Evolutionary conservation across 2,797 vertebrate species (phyloP), one percentile per base, ranked within the genome.

Genomic region (Centroberyx gerrardi): DNA sequence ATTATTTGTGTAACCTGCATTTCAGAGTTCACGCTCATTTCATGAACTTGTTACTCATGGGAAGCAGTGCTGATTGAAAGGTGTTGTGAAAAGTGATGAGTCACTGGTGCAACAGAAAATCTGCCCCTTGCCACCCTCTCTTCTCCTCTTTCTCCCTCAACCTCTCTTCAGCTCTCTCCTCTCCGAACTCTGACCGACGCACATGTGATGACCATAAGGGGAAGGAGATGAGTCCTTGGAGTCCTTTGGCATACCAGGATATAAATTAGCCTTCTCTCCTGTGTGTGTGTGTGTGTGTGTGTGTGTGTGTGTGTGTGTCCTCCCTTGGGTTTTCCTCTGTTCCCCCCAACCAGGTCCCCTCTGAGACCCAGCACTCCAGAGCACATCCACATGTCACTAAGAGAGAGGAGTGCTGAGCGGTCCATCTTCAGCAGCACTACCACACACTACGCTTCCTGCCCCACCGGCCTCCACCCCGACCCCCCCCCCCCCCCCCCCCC

Each of bases 381-480:
- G 72, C 75, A 76, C 60, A 77, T 75, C 74, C 78, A 88, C 69
- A 71, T 72, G 79, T 72, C 76, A 77, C 58, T 36, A 62, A 76
- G 29, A 59, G 53, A 78, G 61, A 79, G 52, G 63, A 85, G 76
- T 76, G 73, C 79, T 72, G 44, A 83, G 56, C 51, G 46, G 81
- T 56, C 71, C 60, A 27, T 72, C 60, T 67, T 74, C 69, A 48
- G 22, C 69, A 60, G 28, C 49, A 44, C 67, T 59, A 61, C 89
- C 88, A 87, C 91, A 92, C 90, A 91, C 85, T 74, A 15, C 1
- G 81, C 78, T 81, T 92, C 90, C 87, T 76, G 80, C 44, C 62
- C 29, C 44, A 28, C 66, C 49, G 27, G 74, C 71, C 81, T 60
- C 54, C 28, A 12, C 42, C 33, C 22, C 22, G 15, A 31, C 28